These are phyloP conservation scores for Myzus persicae DNA, from an alignment of 1,140 invertebrate genomes.

Conservation along the genomic window DNA sequence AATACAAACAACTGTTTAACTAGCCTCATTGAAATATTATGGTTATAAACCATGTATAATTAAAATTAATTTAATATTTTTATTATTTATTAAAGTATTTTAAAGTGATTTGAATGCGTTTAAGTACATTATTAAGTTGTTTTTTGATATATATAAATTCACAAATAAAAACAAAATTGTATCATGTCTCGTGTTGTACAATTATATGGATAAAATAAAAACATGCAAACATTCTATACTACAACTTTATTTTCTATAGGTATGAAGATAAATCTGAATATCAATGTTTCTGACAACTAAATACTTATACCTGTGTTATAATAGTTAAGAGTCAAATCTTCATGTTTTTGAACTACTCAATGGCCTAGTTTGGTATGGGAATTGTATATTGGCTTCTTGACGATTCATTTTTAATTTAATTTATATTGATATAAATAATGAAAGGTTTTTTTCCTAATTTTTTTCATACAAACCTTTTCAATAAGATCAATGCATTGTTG, in stretches of 20 bases:
- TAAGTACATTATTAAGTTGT: not conserved
- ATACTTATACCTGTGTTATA: conserved; percentile 1
- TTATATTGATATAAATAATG: not conserved
- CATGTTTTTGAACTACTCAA: not conserved
- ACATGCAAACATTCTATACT: conserved; percentile 8
- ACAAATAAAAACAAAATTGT: conserved; percentile 19
- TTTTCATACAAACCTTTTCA: conserved; percentile 84
- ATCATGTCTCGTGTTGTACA: conserved; percentile 38
- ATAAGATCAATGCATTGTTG: conserved; percentile 98
- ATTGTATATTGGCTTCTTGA: not conserved
- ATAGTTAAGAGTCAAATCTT: not conserved
- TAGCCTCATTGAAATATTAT: not conserved
- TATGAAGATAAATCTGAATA: not conserved
- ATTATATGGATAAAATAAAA: conserved; percentile 34
- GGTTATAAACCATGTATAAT: not conserved
- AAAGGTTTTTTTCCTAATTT: not conserved
- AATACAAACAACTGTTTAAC: not conserved
- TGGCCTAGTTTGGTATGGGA: no score
- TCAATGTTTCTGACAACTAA: not conserved
- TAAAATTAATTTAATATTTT: not conserved
- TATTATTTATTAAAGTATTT: not conserved
- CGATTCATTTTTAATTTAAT: not conserved
- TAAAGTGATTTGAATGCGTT: conserved; percentile 16
- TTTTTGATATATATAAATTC: not conserved
- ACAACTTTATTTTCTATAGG: not conserved